Conservation (phyloP, 2,797 vertebrate species). For the Esox masquinongy region DNA sequence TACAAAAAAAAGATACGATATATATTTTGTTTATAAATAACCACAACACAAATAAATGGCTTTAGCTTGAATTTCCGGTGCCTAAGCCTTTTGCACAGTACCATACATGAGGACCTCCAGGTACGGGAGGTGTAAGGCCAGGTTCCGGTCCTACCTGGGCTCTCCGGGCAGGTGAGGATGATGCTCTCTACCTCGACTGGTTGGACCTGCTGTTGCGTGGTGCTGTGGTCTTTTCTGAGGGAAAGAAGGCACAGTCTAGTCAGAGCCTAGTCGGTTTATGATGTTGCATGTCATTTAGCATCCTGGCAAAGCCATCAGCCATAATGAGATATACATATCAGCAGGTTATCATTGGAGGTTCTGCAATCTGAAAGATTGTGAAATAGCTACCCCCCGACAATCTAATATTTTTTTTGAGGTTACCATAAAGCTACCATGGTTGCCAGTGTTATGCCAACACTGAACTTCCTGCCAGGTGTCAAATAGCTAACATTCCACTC, state of each 20-base stretch:
- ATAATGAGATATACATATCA: background rate
- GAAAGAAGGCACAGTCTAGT: slow-evolving; percentile 7
- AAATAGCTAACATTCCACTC: no score
- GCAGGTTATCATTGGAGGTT: background rate
- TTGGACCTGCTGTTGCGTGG: slow-evolving; percentile 77
- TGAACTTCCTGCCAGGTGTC: no score
- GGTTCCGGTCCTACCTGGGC: slow-evolving; percentile 74
- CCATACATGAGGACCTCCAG: background rate
- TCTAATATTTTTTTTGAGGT: background rate
- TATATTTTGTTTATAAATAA: no score
- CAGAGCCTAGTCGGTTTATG: background rate
- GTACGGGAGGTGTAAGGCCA: background rate
- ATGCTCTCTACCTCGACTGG: slow-evolving; percentile 83
- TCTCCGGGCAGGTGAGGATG: slow-evolving; percentile 81
- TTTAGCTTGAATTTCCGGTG: no score
- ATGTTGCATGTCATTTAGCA: background rate
- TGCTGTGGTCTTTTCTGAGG: slow-evolving; percentile 86
- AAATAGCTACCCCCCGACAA: background rate
- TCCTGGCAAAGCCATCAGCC: background rate
- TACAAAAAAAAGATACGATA: no score
- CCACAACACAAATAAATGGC: no score
- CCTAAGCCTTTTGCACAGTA: no score
- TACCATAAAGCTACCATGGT: no score
- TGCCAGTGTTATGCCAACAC: no score
- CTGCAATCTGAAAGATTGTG: background rate